Conservation (phyloP, 64 coral and sea anemone species). For the Montipora capricornis region DNA sequence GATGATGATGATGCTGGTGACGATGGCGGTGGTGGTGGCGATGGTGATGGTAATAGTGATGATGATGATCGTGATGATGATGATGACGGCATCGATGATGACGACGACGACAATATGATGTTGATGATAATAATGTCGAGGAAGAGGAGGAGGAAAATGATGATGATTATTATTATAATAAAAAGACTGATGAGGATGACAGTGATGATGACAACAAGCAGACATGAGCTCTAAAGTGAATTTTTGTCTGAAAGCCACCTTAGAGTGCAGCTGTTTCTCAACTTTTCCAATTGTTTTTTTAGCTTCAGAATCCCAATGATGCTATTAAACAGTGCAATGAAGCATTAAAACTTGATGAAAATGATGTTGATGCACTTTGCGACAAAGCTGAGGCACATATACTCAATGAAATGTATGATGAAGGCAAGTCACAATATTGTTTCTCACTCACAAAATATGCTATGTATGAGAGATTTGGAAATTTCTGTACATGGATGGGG, state of each 20-base stretch:
- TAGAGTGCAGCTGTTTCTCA: not conserved
- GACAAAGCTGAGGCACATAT: slow-evolving; percentile 94
- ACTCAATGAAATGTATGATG: slow-evolving; percentile 92
- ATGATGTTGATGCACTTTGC: slow-evolving; percentile 97
- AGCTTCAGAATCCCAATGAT: slow-evolving; percentile 79
- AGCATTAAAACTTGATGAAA: slow-evolving; percentile 83
- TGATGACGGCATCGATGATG: no score
- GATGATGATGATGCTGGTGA: not conserved
- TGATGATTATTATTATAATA: not conserved
- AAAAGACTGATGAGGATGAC: not conserved
- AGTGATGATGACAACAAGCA: not conserved
- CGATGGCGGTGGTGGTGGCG: not conserved
- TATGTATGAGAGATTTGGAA: no score
- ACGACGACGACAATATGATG: not conserved
- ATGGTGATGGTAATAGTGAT: no score
- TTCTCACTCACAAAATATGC: not conserved
- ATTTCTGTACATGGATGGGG: no score
- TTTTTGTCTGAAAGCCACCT: no score
- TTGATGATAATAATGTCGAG: not conserved
- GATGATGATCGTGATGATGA: no score
- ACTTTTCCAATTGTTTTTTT: not conserved
- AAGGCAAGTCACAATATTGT: slow-evolving; percentile 44
- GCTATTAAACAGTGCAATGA: slow-evolving; percentile 89
- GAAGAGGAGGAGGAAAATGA: not conserved
- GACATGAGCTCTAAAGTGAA: no score